Evolutionary conservation across 2,888 invertebrate genomes (phyloP), one percentile per base, ranked within the genome.

Genomic region (Pachymerium ferrugineum): DNA sequence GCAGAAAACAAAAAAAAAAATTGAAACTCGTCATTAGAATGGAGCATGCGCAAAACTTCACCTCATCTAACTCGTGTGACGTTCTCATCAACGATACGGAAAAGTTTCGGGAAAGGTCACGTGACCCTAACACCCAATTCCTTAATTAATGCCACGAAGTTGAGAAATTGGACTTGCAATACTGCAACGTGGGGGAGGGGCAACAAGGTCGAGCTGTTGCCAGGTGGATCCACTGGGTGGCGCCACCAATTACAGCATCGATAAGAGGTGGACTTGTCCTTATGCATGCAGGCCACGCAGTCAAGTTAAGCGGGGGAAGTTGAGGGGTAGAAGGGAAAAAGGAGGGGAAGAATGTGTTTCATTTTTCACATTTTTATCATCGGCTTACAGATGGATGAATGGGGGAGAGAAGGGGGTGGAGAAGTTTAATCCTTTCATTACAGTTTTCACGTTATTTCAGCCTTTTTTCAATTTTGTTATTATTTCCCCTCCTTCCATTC

Each of bases 91-190:
- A 38, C 38, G n/a, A 38, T 8, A 12, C 33, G 12, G 33, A 33
- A 33, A 38, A 38, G 38, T 38, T 38, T 38, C n/a, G 38, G 14
- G n/a, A n/a, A n/a, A 38, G 38, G 38, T 38, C 38, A 38, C 14
- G 14, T 38, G 8, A n/a, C 47, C 47, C n/a, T 16, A 8, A 16
- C 47, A 47, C 16, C 47, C 22, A 47, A 47, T 47, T 47, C 22
- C 47, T 47, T 47, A 47, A 47, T 47, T 47, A 47, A 47, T 47
- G 47, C 47, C 47, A 47, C 47, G 22, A 47, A 47, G 19, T 47
- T 47, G 47, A 47, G 47, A 47, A 47, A 47, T 47, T 47, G 47
- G 22, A 47, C 47, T n/a, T 14, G 16, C 47, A 47, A 47, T n/a
- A 6, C 16, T 8, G 6, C 16, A 6, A 16, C 47, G n/a, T 22